Evolutionary conservation across 2,888 invertebrate species (phyloP), one percentile per base, ranked within the genome.

Genomic region (Meiosimyza platycephala): DNA sequence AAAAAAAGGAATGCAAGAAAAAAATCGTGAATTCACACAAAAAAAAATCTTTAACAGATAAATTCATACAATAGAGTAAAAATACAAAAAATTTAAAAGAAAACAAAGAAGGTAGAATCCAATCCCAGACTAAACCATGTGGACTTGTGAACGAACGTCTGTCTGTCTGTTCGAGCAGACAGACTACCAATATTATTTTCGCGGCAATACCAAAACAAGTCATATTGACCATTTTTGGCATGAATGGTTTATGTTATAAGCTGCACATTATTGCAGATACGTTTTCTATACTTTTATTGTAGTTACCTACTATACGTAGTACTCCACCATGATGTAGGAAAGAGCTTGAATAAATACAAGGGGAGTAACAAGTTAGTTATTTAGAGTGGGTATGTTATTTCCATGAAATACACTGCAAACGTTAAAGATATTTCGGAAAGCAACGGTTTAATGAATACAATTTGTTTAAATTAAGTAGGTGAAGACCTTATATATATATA

Each of bases 161-260:
- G 40, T 40, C 40, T 40, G 40, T 40, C 40, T 40, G 59, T 22
- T 60, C 67, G 59, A 55, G 54, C 13, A 16, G 62, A 62, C 51
- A 13, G 47, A 28, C 47, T 40, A 70, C 62, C 76, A 74, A 75
- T 75, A 76, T 76, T 76, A 76, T 76, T 78, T 76, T 76, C 76
- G 77, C 76, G 75, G 71, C 70, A 71, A 72, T 76, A 72, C 76
- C 78, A 78, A 79, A 79, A 77, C 77, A 75, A 70, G 80, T 79
- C 80, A 80, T 80, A 79, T 75, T 82, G 82, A 77, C 82, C 82
- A 82, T 81, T 80, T 82, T 81, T 77, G 80, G 82, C 77, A 77
- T 70, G 70, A 70, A 70, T 70, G 70, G 62, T 48, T 63, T 62
- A 70, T 63, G 70, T 52, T 70, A 47, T 63, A 52, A 63, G 54